Percentiles rank a stretch among this genome's conserved stretches.
Conservation (phyloP, 2,113 vertebrate species). For the Leptocoma aspasia region DNA sequence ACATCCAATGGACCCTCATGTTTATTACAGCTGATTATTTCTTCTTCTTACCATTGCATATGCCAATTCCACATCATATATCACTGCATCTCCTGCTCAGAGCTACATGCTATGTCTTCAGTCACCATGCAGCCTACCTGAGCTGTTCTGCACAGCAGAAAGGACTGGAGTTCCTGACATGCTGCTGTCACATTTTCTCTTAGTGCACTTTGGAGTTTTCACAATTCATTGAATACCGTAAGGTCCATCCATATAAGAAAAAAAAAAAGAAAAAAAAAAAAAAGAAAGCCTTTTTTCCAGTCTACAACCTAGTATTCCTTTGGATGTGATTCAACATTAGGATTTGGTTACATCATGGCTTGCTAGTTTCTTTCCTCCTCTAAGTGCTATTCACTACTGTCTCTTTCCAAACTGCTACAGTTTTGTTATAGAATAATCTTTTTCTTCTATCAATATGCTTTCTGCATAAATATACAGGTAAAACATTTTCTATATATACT, state of each 20-base stretch:
- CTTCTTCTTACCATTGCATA: background rate
- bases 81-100: background rate
- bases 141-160: background rate
- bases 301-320: background rate
- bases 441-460: background rate
- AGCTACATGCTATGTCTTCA: rapidly evolving
- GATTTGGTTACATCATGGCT: background rate
- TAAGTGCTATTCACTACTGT: background rate
- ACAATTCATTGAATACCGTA: background rate
- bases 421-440: background rate
- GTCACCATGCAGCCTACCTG: rapidly evolving
- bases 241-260: background rate
- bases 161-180: background rate
- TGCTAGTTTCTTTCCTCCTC: background rate
- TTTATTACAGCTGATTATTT: constrained; percentile 39
- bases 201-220: background rate
- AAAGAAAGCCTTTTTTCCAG: too few species aligned
- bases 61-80: background rate
- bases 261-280: background rate
- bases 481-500: background rate
- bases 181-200: background rate
- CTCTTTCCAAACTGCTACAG: background rate
- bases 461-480: background rate
- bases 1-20: constrained; percentile 51
- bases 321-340: background rate